These are phyloP conservation scores for Coenonympha arcania DNA, from an alignment of 2,888 invertebrate genomes.

Conservation along the genomic window DNA sequence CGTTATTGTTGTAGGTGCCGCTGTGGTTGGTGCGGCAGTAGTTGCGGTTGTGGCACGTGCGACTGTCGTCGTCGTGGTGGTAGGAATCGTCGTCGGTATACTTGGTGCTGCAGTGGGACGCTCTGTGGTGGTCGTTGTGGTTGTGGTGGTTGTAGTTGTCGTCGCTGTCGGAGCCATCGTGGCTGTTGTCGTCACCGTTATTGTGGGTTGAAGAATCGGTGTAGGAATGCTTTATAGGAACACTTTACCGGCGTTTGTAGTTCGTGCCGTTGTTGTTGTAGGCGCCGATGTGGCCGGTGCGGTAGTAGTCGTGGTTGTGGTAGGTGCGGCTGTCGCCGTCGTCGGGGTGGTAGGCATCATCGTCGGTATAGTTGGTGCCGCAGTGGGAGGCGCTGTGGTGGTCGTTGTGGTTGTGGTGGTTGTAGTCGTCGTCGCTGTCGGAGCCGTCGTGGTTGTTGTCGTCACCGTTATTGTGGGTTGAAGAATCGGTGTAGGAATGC, in stretches of 20 bases:
- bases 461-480: constrained; percentile 50
- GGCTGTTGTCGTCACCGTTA: constrained; percentile 37
- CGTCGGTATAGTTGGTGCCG: constrained; percentile 33
- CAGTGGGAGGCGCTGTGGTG: constrained; percentile 10
- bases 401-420: constrained; percentile 24
- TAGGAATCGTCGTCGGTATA: constrained; percentile 41
- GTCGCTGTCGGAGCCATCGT: constrained; percentile 22
- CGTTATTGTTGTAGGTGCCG: constrained; percentile 28
- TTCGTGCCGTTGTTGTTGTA: constrained; percentile 26
- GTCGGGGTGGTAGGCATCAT: constrained; percentile 38
- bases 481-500: constrained; percentile 59
- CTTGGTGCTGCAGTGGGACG: constrained; percentile 17
- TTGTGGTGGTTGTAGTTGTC: constrained; percentile 15
- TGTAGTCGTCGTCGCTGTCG: constrained; percentile 14
- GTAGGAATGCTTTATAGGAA: no score
- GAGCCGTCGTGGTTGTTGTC: constrained; percentile 30
- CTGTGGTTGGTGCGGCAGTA: constrained; percentile 13
- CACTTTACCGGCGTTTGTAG: no score
- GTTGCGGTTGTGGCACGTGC: constrained; percentile 23
- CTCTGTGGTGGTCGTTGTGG: constrained; percentile 21
- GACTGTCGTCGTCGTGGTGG: constrained; percentile 29
- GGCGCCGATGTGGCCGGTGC: constrained; percentile 24
- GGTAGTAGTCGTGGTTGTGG: constrained; percentile 20
- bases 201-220: constrained; percentile 57
- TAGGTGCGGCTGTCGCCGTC: constrained; percentile 16